phyloP scores from a whole-genome alignment of 2,888 invertebrate genomes.

The Sialis lutaria region DNA sequence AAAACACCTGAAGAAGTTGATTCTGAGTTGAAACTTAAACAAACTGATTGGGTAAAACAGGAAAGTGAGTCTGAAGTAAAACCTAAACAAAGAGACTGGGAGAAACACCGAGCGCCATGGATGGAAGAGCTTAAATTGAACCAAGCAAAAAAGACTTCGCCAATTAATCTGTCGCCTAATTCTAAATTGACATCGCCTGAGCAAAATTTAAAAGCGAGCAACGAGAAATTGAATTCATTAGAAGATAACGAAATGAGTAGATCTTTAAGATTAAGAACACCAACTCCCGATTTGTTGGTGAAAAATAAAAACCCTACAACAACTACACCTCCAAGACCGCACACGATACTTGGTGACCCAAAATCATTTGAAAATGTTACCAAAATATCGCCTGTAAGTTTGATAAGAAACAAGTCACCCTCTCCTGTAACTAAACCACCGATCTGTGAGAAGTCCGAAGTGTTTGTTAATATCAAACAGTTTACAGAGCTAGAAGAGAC shows the following conservation, averaged over 20 bases:
- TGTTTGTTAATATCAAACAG: conserved; percentile 15
- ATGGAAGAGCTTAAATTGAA: conserved; percentile 66
- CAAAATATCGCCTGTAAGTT: conserved; percentile 5
- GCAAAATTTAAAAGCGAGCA: conserved; percentile 10
- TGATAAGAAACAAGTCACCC: conserved; percentile 6
- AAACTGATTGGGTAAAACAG: conserved; percentile 54
- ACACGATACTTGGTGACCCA: conserved; percentile 12
- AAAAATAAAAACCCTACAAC: conserved; percentile 9
- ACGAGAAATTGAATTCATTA: conserved; percentile 19
- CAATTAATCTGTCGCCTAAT: conserved; percentile 20
- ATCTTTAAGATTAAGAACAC: conserved; percentile 17
- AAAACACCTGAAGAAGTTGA: conserved; percentile 10
- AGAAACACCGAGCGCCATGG: conserved; percentile 61
- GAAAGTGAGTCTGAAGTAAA: conserved; percentile 27
- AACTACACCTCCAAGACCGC: conserved; percentile 9
- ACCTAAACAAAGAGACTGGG: conserved; percentile 50
- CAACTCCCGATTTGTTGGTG: conserved; percentile 17
- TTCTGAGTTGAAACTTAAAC: conserved; percentile 32
- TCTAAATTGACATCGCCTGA: conserved; percentile 16
- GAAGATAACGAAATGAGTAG: conserved; percentile 19
- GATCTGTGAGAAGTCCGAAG: background rate
- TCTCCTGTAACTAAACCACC: conserved; percentile 9
- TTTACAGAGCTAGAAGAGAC: conserved; percentile 23
- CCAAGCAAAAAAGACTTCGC: conserved; percentile 47
- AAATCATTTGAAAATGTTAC: conserved; percentile 1